A percentile compares a stretch with the other conserved stretches of the same genome.
These are phyloP conservation scores for Hypotaenidia okinawae DNA, from an alignment of 2,797 vertebrate species.

Conservation along the genomic window DNA sequence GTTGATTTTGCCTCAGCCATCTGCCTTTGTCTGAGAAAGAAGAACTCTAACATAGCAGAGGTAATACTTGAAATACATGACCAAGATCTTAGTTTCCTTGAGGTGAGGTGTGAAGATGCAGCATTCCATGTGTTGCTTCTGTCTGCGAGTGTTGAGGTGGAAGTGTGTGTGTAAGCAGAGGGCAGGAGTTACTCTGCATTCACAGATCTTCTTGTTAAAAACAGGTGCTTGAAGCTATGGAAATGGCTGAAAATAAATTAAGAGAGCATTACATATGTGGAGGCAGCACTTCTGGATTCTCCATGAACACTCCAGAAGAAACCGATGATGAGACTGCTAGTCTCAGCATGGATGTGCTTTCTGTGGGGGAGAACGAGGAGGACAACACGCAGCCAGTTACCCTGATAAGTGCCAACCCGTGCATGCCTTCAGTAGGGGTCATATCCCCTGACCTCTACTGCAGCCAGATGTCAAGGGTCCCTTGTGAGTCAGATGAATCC, in stretches of 20 bases:
- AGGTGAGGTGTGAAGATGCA: neutral
- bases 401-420: neutral
- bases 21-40: conserved; percentile 78
- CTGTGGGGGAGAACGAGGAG: neutral
- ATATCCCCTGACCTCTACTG: neutral
- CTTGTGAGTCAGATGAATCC: conserved; percentile 73
- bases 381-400: fast-evolving
- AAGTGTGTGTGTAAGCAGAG: neutral
- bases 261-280: conserved; percentile 1
- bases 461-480: neutral
- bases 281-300: conserved; percentile 1
- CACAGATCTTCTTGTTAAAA: neutral
- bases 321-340: conserved; percentile 72
- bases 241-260: conserved; percentile 52
- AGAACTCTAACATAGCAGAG: conserved; percentile 65
- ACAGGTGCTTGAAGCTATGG: conserved; percentile 70
- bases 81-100: neutral
- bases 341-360: neutral
- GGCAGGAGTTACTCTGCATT: neutral
- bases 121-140: neutral
- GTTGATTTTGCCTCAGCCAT: conserved; percentile 65
- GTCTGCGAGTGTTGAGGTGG: neutral
- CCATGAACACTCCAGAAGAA: conserved; percentile 79
- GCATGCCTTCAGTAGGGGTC: fast-evolving
- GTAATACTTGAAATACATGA: conserved; percentile 46